Conservation (phyloP, 2,797 vertebrate species). For the Sebastes baramenuke region DNA sequence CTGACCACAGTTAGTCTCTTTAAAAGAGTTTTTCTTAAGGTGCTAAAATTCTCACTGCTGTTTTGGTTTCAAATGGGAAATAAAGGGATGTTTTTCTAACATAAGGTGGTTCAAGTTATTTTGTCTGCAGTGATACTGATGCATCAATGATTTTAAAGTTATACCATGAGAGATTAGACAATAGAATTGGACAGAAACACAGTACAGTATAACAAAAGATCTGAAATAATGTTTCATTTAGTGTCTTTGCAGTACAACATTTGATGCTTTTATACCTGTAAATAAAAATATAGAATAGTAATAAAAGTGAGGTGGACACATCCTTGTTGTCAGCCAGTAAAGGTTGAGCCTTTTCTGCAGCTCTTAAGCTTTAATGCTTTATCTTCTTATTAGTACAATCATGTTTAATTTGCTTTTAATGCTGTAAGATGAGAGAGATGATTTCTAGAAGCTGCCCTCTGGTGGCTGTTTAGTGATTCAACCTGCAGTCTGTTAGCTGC, state of each 20-base stretch:
- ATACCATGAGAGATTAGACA: background rate
- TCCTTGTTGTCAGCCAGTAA: background rate
- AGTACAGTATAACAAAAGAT: no score
- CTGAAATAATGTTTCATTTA: no score
- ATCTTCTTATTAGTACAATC: background rate
- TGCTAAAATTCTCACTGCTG: background rate
- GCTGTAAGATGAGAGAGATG: no score
- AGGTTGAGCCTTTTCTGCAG: background rate
- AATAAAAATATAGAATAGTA: no score
- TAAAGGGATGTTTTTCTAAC: background rate
- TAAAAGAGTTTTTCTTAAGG: background rate
- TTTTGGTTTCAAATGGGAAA: background rate
- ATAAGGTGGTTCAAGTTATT: background rate
- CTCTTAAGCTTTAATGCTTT: background rate
- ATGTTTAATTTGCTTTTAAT: background rate
- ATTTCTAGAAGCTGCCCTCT: background rate
- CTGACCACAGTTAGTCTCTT: background rate
- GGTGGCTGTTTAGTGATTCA: background rate
- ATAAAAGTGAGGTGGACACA: no score
- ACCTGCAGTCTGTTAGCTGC: background rate
- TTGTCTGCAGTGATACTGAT: background rate
- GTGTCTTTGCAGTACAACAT: rapidly evolving
- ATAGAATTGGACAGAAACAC: no score
- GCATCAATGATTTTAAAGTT: background rate
- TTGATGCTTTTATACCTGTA: no score